A percentile compares a stretch with the other conserved stretches of the same genome.
Evolutionary conservation across 2,888 invertebrate species (phyloP).

Genomic region (Eupelmus urozonus): DNA sequence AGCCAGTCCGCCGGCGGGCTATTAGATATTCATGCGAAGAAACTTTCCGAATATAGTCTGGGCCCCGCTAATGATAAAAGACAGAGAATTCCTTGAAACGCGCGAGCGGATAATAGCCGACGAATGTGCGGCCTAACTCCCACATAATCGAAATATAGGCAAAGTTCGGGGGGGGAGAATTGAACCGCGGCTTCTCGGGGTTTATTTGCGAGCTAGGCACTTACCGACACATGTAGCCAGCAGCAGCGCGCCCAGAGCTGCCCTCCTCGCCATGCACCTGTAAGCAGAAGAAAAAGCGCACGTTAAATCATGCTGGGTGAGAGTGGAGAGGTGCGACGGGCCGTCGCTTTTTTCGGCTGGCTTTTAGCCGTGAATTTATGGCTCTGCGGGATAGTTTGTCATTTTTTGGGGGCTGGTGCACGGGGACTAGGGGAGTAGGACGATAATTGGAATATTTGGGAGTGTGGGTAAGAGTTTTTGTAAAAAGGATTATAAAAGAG

Average conservation of each 20-base stretch:
- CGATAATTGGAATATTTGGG: too few relatives aligned
- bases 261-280: conserved; percentile 48
- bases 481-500: too few relatives aligned
- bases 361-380: too few relatives aligned
- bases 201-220: conserved; percentile 35
- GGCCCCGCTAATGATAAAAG: conserved; percentile 29
- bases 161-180: conserved; percentile 20
- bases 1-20: background rate
- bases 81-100: conserved; percentile 7
- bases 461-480: too few relatives aligned
- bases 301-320: background rate
- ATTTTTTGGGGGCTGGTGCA: too few relatives aligned
- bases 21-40: conserved; percentile 17
- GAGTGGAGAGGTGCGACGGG: too few relatives aligned
- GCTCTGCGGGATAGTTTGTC: too few relatives aligned
- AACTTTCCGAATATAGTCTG: conserved; percentile 31
- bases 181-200: background rate
- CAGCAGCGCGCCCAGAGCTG: conserved; percentile 26
- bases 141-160: conserved; percentile 39
- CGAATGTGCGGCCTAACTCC: conserved; percentile 16
- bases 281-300: conserved; percentile 12
- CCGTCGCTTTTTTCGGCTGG: too few relatives aligned
- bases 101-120: conserved; percentile 8
- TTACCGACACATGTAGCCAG: conserved; percentile 52
- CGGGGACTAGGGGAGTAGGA: too few relatives aligned